phyloP scores from a whole-genome alignment of 2,888 invertebrate genomes.

The Eledona agricola region DNA sequence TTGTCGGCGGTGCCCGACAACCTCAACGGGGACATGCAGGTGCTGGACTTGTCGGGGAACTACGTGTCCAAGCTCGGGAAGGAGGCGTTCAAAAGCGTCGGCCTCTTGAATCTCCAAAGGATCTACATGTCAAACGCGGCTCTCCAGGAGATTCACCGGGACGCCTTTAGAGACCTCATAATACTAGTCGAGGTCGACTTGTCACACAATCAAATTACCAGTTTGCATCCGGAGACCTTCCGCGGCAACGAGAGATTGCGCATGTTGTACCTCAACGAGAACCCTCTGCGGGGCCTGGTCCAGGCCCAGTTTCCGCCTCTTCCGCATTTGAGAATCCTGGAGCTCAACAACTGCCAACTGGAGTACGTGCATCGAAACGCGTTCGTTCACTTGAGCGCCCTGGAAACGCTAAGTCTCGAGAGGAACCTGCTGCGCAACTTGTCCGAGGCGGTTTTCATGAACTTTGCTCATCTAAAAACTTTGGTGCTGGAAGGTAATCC shows the following conservation, averaged over 20 bases:
- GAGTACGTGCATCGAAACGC: constrained; percentile 79
- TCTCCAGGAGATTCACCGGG: constrained; percentile 78
- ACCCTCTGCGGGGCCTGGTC: constrained; percentile 77
- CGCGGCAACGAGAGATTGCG: constrained; percentile 84
- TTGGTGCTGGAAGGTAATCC: constrained; percentile 85
- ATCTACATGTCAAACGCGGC: constrained; percentile 81
- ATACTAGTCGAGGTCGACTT: constrained; percentile 89
- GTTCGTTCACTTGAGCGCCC: constrained; percentile 76
- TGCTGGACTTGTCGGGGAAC: constrained; percentile 85
- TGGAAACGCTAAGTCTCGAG: constrained; percentile 82
- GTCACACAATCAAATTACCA: constrained; percentile 80
- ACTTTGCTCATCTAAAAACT: constrained; percentile 80
- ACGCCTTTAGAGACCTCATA: constrained; percentile 86
- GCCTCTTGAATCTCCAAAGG: constrained; percentile 84
- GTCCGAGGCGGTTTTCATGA: constrained; percentile 73
- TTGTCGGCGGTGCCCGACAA: constrained; percentile 79
- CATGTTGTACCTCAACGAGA: constrained; percentile 81
- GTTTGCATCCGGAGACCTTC: constrained; percentile 81
- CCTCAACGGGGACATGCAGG: constrained; percentile 81
- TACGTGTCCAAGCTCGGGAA: constrained; percentile 77
- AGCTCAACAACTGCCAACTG: constrained; percentile 82
- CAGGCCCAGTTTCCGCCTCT: constrained; percentile 84
- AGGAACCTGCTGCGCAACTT: constrained; percentile 80
- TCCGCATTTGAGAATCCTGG: constrained; percentile 81
- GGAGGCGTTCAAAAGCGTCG: constrained; percentile 81